These are phyloP conservation scores for Branchellion lobata DNA, from an alignment of 2,888 invertebrate species.

Conservation along the genomic window DNA sequence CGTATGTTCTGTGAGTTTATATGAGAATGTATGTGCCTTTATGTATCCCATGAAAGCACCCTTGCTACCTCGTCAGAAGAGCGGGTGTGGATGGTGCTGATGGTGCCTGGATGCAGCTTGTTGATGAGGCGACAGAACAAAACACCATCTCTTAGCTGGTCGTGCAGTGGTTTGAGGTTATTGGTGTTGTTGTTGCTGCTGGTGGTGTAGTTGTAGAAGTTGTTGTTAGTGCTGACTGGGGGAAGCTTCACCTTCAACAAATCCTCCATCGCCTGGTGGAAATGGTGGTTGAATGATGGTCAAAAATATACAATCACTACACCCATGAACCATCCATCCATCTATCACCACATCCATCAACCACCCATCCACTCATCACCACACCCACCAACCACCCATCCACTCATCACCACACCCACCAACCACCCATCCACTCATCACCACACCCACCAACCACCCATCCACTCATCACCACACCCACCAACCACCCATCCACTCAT, in stretches of 20 bases:
- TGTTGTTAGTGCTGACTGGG: neutral
- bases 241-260: conserved; percentile 14
- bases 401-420: too few relatives aligned
- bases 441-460: too few relatives aligned
- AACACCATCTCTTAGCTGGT: conserved; percentile 23
- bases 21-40: too few relatives aligned
- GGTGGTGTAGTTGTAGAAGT: neutral
- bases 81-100: conserved; percentile 1
- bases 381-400: too few relatives aligned
- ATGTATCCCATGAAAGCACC: too few relatives aligned
- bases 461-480: too few relatives aligned
- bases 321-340: too few relatives aligned
- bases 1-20: too few relatives aligned
- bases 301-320: neutral
- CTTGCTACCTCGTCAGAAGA: neutral
- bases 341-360: too few relatives aligned
- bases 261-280: conserved; percentile 15
- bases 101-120: neutral
- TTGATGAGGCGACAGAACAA: conserved; percentile 27
- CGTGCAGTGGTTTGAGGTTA: conserved; percentile 5
- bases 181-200: conserved; percentile 3
- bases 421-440: too few relatives aligned
- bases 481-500: too few relatives aligned
- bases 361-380: too few relatives aligned
- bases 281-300: neutral